phyloP scores from a whole-genome alignment of 2,797 vertebrate species.

The Manis crassicaudata region DNA sequence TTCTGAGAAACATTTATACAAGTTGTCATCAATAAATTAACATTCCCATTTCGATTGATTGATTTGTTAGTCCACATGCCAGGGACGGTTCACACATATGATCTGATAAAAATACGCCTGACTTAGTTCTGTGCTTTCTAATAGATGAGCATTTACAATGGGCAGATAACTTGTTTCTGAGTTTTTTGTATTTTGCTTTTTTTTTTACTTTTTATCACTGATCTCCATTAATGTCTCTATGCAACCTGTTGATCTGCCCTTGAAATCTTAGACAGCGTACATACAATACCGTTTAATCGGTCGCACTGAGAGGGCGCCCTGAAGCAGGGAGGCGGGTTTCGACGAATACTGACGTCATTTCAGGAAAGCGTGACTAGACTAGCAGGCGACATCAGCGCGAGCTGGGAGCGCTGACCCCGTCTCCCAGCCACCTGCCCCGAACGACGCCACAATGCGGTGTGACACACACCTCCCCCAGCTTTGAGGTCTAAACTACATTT shows the following conservation, averaged over 20 bases:
- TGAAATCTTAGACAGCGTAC: background rate
- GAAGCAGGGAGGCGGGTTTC: background rate
- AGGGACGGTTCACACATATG: background rate
- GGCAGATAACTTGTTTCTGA: rapidly evolving
- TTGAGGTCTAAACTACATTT: background rate
- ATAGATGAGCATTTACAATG: background rate
- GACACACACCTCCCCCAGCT: background rate
- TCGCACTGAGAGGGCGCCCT: background rate
- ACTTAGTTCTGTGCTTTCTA: background rate
- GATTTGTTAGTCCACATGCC: background rate
- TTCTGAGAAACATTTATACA: background rate
- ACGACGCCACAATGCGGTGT: background rate
- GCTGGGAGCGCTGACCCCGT: background rate
- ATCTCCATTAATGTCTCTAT: background rate
- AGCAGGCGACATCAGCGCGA: background rate
- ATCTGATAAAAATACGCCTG: background rate
- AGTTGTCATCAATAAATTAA: background rate
- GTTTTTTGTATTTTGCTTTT: background rate
- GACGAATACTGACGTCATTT: background rate
- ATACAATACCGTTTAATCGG: background rate
- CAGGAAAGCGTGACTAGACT: background rate
- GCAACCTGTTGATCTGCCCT: background rate
- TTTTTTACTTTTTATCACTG: background rate
- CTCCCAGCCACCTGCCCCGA: background rate
- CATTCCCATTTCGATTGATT: background rate